These are phyloP conservation scores for Acheta domesticus DNA, from an alignment of 2,888 invertebrate genomes.

Conservation along the genomic window DNA sequence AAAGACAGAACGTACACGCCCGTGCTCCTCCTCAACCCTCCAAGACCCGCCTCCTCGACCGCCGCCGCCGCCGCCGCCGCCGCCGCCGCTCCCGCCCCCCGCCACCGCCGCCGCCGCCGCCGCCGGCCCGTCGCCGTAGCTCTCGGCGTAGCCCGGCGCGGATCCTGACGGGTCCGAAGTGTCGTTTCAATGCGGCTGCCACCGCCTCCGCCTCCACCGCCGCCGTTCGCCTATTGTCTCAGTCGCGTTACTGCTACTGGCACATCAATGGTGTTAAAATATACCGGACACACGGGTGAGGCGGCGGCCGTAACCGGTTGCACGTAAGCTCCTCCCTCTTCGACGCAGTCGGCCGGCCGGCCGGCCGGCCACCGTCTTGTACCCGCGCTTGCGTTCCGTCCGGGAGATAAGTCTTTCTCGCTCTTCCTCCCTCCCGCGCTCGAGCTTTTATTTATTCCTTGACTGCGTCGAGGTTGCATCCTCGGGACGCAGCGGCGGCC, in stretches of 20 bases:
- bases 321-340: neutral
- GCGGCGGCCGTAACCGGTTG: neutral
- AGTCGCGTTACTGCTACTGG: neutral
- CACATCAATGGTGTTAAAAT: conserved; percentile 18
- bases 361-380: neutral
- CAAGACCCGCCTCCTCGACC: neutral
- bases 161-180: neutral
- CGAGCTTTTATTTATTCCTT: neutral
- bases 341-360: neutral
- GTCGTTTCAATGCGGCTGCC: neutral
- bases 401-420: neutral
- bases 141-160: neutral
- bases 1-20: conserved; percentile 32
- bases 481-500: neutral
- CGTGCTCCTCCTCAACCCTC: conserved; percentile 25
- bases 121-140: neutral
- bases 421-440: neutral
- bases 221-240: neutral
- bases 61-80: neutral
- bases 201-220: neutral
- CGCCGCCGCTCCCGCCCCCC: neutral
- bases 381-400: neutral
- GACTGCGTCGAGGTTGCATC: neutral
- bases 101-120: neutral
- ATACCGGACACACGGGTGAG: neutral